Evolutionary conservation across 2,888 invertebrate genomes (phyloP).

Genomic region (Lasioglossum malachurum): DNA sequence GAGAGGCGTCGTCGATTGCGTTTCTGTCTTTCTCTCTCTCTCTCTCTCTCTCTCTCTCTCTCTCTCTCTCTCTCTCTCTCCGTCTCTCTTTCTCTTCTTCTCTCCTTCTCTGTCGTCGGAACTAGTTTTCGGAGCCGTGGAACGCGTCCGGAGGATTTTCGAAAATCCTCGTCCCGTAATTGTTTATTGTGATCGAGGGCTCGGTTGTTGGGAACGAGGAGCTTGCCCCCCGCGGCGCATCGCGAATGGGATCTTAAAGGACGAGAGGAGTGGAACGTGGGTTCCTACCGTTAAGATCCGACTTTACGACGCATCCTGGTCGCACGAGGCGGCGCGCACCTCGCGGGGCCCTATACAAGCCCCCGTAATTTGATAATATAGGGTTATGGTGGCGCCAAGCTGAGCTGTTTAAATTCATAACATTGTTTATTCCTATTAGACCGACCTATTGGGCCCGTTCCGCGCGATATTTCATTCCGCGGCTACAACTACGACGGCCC

Average conservation of each 20-base stretch:
- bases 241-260: constrained; percentile 72
- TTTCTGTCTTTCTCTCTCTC: neutral
- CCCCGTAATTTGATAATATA: constrained; percentile 81
- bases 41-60: neutral
- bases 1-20: constrained; percentile 18
- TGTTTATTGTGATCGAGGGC: constrained; percentile 66
- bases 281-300: constrained; percentile 78
- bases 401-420: constrained; percentile 78
- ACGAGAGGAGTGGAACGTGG: constrained; percentile 68
- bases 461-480: constrained; percentile 72
- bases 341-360: constrained; percentile 68
- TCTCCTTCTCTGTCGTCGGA: neutral
- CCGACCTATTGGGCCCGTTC: constrained; percentile 70
- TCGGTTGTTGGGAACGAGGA: constrained; percentile 54
- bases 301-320: constrained; percentile 77
- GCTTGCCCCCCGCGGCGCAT: constrained; percentile 71
- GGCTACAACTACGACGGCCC: constrained; percentile 25
- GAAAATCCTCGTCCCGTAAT: constrained; percentile 60
- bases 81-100: neutral
- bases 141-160: constrained; percentile 51
- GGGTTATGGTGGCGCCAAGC: constrained; percentile 81
- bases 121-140: constrained; percentile 41
- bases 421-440: constrained; percentile 79
- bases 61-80: neutral
- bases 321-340: constrained; percentile 73